Evolutionary conservation across 2,797 vertebrate genomes (phyloP).

Genomic region (Centroberyx gerrardi): DNA sequence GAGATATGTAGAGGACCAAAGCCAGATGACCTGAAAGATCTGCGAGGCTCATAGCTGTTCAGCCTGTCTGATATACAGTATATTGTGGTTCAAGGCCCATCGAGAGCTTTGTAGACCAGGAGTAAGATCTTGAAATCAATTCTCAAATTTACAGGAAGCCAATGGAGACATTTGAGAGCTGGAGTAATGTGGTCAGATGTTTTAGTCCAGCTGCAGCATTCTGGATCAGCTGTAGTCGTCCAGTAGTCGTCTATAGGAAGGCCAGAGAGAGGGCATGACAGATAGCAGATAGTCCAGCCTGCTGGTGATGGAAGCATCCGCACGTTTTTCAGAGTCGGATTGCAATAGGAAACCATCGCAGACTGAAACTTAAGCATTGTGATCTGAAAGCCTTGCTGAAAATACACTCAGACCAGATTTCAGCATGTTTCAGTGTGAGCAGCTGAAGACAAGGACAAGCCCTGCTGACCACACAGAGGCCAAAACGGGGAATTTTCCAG

Average conservation of each 20-base stretch:
- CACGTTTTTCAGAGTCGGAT: too few relatives aligned
- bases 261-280: too few relatives aligned
- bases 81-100: neutral
- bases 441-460: conserved; percentile 3
- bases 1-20: neutral
- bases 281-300: too few relatives aligned
- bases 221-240: too few relatives aligned
- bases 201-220: neutral
- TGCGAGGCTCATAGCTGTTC: conserved; percentile 10
- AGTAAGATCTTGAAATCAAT: conserved; percentile 26
- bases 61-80: neutral
- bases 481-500: neutral
- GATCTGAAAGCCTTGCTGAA: neutral
- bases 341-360: too few relatives aligned
- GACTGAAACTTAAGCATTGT: neutral
- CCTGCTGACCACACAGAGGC: neutral
- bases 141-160: conserved; percentile 27
- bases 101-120: conserved; percentile 25
- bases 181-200: neutral
- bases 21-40: conserved; percentile 9
- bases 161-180: neutral
- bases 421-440: neutral
- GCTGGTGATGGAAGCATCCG: too few relatives aligned
- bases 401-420: neutral
- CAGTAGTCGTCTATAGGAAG: too few relatives aligned